Conservation (phyloP, 1,140 invertebrate genomes). For the Anastrepha obliqua region DNA sequence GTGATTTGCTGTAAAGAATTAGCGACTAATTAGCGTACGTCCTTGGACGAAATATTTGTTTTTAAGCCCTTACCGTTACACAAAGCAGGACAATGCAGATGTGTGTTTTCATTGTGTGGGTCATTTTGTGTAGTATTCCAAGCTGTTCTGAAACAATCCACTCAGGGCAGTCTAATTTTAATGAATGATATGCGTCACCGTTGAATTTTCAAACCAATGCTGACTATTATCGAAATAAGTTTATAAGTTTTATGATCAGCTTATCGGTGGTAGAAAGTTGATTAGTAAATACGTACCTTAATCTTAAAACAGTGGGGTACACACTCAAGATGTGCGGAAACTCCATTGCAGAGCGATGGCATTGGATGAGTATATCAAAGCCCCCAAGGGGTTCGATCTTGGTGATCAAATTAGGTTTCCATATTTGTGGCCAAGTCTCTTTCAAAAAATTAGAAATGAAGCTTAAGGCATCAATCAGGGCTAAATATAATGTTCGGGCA, state of each 20-base stretch:
- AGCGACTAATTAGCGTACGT: background rate
- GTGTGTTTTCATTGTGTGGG: background rate
- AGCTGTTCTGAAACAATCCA: background rate
- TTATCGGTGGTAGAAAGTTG: background rate
- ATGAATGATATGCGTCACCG: background rate
- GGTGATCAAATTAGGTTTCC: no score
- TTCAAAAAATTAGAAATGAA: no score
- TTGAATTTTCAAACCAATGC: no score
- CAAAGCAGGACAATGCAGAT: background rate
- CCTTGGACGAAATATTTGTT: background rate
- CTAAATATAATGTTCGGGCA: no score
- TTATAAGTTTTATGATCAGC: background rate
- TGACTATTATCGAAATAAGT: background rate
- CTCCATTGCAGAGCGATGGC: no score
- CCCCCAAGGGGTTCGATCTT: no score
- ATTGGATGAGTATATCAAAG: no score
- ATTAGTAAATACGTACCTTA: no score
- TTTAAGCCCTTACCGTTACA: slow-evolving; percentile 1
- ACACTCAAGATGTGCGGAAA: no score
- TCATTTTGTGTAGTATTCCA: background rate
- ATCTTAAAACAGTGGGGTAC: no score
- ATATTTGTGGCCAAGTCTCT: no score
- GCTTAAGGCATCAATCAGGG: no score
- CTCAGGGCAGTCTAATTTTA: background rate
- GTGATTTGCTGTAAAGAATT: slow-evolving; percentile 5